Base-by-base conservation (phyloP, 2,113 vertebrate genomes). In the Xenopus tropicalis region DNA sequence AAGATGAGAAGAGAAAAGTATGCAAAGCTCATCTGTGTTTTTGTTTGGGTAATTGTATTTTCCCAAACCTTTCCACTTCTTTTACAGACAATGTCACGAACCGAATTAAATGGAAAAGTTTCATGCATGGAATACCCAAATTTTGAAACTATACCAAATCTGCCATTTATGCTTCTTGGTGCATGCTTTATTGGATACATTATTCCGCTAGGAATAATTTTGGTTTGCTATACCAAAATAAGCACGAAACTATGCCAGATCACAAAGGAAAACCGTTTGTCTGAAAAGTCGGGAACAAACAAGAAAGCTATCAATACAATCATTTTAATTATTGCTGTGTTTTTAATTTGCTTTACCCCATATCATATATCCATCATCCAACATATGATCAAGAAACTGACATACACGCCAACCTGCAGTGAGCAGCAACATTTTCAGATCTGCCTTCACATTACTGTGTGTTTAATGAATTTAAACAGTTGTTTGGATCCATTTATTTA, bases 71-170 rank as follows among this genome's bases (percentile, higher is more conserved):
- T 98, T 14, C 95, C 96, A 0, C 81, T 99, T 13, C 86, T 98
- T 24, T 77, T 84, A 61, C 92, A 89, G 24, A 12, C 80, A 0
- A 90, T 99, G 95, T 93, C 88, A 44, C 80, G 88, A 0, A 0
- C 14, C 3, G 92, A 94, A 78, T 7, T 7, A 0, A 81, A 77
- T 4, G 82, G 63, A 69, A 87, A 73, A 82, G 88, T 86, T 77
- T 96, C 94, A 0, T 99, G 97, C 77, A 98, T 99, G 96, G 96
- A 99, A 83, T 99, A 98, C 63, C 95, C 96, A 69, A 97, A 92
- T 84, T 97, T 98, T 48, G 96, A 98, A 77, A 81, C 69, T 43
- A 85, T 92, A 3, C 14, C 83, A 8, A 71, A 90, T 56, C 87
- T 99, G 3, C 93, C 95, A 24, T 66, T 80, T 64, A 92, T 92